Evolutionary conservation across 1,140 invertebrate species (phyloP).

Genomic region (Drosophila lini): DNA sequence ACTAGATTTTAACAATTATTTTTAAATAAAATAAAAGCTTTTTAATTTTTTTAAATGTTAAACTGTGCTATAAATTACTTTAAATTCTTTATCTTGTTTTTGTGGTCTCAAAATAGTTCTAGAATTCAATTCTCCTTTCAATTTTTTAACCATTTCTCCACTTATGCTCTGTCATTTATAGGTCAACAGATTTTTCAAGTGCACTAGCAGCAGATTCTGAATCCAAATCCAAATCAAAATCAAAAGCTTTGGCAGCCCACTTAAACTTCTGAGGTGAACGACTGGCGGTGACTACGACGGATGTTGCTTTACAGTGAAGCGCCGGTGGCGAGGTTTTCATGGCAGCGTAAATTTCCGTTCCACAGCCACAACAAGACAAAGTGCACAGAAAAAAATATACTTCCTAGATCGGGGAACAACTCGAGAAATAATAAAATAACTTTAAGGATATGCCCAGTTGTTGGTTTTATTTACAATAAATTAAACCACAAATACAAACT

Average conservation of each 20-base stretch:
- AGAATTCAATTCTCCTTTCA: too few species aligned
- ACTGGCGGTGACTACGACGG: conserved; percentile 46
- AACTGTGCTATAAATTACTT: neutral
- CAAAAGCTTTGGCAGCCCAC: conserved; percentile 52
- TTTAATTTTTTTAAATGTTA: neutral
- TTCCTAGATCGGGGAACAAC: too few species aligned
- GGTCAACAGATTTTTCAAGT: conserved; percentile 21
- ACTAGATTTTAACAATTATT: neutral
- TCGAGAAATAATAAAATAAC: too few species aligned
- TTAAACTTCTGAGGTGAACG: conserved; percentile 72
- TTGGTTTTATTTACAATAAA: neutral
- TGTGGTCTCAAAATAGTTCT: too few species aligned
- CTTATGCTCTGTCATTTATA: neutral
- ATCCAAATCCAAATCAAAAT: conserved; percentile 21
- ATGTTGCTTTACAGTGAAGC: conserved; percentile 70
- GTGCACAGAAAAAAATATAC: neutral
- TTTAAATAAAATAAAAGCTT: neutral
- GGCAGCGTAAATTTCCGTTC: conserved; percentile 80
- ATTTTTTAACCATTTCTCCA: neutral
- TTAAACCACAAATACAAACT: neutral
- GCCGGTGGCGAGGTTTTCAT: conserved; percentile 74
- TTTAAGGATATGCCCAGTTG: too few species aligned
- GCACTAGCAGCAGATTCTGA: conserved; percentile 24
- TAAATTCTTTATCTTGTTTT: neutral
- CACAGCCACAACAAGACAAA: conserved; percentile 49